phyloP scores from a whole-genome alignment of 2,888 invertebrate species.

The Drepanosiphum platanoidis region DNA sequence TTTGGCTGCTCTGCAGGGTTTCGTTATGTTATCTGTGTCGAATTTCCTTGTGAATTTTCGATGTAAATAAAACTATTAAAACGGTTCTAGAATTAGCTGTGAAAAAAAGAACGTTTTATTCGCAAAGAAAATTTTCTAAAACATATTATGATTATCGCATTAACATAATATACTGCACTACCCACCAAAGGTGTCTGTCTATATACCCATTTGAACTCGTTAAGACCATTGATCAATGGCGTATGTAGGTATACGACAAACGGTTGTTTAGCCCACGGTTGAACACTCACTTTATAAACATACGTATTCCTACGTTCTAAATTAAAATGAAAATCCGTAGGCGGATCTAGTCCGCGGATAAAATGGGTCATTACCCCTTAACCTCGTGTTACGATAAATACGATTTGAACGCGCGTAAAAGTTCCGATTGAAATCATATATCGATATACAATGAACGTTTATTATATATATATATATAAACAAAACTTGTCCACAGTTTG shows the following conservation, averaged over 20 bases:
- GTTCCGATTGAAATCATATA: not conserved
- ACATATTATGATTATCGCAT: not conserved
- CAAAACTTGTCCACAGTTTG: not conserved
- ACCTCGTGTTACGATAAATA: not conserved
- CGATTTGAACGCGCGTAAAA: not conserved
- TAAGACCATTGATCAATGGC: constrained; percentile 18
- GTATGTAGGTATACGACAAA: not conserved
- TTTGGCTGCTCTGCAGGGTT: too few relatives aligned
- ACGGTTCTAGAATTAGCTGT: not conserved
- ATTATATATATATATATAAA: not conserved
- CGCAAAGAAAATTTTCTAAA: not conserved
- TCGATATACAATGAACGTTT: not conserved
- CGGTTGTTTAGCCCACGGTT: constrained; percentile 44
- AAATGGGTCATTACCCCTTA: constrained; percentile 36
- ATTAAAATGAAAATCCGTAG: constrained; percentile 41
- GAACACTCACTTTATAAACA: too few relatives aligned
- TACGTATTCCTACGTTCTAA: constrained; percentile 3
- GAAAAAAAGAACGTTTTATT: not conserved
- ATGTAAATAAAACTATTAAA: not conserved
- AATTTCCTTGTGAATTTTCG: not conserved
- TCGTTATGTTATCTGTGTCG: too few relatives aligned
- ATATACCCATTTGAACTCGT: not conserved
- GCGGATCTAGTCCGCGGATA: constrained; percentile 48
- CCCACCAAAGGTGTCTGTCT: constrained; percentile 10
- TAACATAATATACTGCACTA: not conserved